phyloP scores from a whole-genome alignment of 2,888 invertebrate species.

The Trachelus iudaicus region DNA sequence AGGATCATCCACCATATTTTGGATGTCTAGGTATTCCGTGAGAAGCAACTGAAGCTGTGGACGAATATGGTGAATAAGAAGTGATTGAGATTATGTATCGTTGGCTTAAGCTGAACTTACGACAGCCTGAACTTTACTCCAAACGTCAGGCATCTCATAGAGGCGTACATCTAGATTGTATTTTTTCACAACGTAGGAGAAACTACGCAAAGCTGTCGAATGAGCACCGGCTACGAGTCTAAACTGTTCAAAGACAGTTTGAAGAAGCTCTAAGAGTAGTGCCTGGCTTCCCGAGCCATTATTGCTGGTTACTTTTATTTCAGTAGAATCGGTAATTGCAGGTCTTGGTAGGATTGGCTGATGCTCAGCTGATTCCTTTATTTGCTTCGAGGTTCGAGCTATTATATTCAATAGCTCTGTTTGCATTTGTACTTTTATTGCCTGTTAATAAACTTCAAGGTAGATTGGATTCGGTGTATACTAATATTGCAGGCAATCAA shows the following conservation, averaged over 20 bases:
- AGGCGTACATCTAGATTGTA: constrained; percentile 69
- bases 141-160: constrained; percentile 83
- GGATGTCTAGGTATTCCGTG: constrained; percentile 88
- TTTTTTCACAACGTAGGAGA: constrained; percentile 72
- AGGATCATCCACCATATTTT: constrained; percentile 77
- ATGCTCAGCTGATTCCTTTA: constrained; percentile 57
- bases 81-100: neutral
- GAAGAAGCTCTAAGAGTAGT: constrained; percentile 73
- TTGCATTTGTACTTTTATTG: constrained; percentile 85
- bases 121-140: constrained; percentile 90
- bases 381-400: constrained; percentile 81
- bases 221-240: constrained; percentile 84
- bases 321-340: constrained; percentile 17
- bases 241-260: constrained; percentile 85
- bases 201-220: constrained; percentile 74
- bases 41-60: constrained; percentile 84
- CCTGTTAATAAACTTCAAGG: constrained; percentile 66
- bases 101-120: constrained; percentile 69
- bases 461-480: neutral
- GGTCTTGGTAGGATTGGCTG: constrained; percentile 18
- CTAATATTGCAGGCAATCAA: neutral
- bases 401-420: constrained; percentile 84
- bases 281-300: constrained; percentile 53
- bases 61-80: neutral
- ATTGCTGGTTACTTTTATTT: constrained; percentile 28